Evolutionary conservation across 2,888 invertebrate genomes (phyloP).

Genomic region (Tortricodes alternella): DNA sequence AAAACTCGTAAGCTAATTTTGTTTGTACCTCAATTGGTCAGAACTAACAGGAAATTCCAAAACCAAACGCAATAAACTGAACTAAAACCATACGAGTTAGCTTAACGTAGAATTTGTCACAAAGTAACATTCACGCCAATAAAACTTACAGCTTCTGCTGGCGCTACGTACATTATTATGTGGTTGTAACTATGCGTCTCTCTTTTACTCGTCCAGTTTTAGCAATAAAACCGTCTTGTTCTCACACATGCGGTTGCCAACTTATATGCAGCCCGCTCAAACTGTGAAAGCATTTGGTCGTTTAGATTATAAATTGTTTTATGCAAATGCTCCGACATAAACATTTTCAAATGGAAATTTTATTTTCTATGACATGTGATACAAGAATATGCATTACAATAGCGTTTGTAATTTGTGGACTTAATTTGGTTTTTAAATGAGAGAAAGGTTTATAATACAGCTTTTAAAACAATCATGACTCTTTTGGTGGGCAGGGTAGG

Average conservation of each 20-base stretch:
- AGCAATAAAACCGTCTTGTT: neutral
- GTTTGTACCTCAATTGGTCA: no score
- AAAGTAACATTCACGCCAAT: conserved; percentile 23
- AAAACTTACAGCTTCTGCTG: conserved; percentile 24
- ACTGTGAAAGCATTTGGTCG: conserved; percentile 32
- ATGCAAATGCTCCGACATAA: conserved; percentile 29
- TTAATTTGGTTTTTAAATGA: conserved; percentile 27
- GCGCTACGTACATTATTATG: conserved; percentile 25
- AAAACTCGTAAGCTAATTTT: neutral
- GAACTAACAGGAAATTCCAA: neutral
- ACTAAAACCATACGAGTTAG: conserved; percentile 16
- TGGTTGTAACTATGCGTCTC: conserved; percentile 23
- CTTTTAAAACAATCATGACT: neutral
- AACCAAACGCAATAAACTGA: conserved; percentile 15
- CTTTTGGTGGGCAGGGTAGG: neutral
- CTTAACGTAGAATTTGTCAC: conserved; percentile 25
- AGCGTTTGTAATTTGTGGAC: conserved; percentile 13
- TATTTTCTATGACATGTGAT: conserved; percentile 32
- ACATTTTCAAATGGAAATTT: conserved; percentile 30
- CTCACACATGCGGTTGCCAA: conserved; percentile 19
- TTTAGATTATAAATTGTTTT: conserved; percentile 31
- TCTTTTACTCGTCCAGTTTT: neutral
- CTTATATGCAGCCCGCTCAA: conserved; percentile 26
- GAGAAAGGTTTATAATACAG: conserved; percentile 9
- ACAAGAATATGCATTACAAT: conserved; percentile 28